A percentile compares a stretch with the other conserved stretches of the same genome.
phyloP scores from a whole-genome alignment of 1,140 invertebrate species.

The Archegozetes longisetosus region DNA sequence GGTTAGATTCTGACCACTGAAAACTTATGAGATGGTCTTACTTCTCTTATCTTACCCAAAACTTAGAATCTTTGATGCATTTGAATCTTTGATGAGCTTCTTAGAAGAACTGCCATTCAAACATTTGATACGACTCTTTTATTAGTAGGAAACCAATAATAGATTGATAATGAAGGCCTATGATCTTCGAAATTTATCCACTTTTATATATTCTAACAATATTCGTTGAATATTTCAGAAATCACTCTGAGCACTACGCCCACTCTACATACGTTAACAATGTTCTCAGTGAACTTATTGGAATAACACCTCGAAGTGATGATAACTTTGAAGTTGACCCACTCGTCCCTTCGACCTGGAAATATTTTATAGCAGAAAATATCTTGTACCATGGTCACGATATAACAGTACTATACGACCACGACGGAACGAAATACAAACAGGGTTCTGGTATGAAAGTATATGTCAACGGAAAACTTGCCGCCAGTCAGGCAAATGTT shows the following conservation, averaged over 20 bases:
- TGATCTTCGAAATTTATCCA: neutral
- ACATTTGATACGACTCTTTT: no score
- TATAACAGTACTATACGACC: neutral
- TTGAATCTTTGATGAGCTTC: no score
- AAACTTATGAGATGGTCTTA: no score
- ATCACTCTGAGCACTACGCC: neutral
- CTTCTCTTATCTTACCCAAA: neutral
- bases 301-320: neutral
- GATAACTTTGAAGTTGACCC: neutral
- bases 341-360: neutral
- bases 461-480: neutral
- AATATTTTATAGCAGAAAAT: neutral
- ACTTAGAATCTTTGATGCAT: no score
- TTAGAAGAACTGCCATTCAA: no score
- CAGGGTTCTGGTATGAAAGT: neutral
- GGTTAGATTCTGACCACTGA: no score
- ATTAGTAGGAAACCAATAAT: no score
- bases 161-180: neutral
- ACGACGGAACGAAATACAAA: neutral
- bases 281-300: neutral
- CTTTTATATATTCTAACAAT: neutral
- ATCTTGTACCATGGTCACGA: neutral
- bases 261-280: neutral
- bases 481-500: neutral
- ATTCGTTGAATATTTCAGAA: neutral